Conservation (phyloP, 2,797 vertebrate species). For the Pipistrellus pipistrellus region DNA sequence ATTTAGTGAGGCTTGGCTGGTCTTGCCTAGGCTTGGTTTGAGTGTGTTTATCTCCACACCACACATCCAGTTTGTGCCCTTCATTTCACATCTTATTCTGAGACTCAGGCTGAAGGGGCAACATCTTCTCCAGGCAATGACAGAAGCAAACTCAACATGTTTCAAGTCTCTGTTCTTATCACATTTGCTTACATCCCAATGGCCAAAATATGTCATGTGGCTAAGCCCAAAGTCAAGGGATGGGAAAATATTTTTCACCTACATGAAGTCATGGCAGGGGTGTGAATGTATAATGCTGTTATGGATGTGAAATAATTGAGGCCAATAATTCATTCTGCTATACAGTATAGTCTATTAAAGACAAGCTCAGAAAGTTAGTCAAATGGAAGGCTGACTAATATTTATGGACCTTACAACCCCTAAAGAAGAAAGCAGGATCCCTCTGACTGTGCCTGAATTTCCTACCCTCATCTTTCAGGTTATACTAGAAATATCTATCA, state of each 20-base stretch:
- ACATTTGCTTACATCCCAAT: neutral
- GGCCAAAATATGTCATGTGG: neutral
- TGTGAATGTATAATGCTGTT: neutral
- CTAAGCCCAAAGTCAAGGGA: constrained; percentile 27
- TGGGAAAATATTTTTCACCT: neutral
- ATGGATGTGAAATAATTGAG: neutral
- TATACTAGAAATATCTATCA: constrained; percentile 32
- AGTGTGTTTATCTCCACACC: neutral
- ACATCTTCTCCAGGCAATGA: neutral
- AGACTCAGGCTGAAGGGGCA: neutral
- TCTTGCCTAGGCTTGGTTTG: neutral
- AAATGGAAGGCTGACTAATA: constrained; percentile 18
- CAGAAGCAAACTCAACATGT: neutral
- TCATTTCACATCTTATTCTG: neutral
- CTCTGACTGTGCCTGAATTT: constrained; percentile 15
- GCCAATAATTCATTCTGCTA: neutral
- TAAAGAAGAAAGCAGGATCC: constrained; percentile 7
- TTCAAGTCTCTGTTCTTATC: neutral
- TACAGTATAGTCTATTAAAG: neutral
- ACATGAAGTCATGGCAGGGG: neutral
- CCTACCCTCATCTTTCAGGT: constrained; percentile 26
- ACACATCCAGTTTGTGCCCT: neutral
- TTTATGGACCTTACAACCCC: neutral
- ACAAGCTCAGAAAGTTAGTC: neutral
- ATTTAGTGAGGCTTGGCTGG: neutral